Evolutionary conservation across 1,140 invertebrate species (phyloP).

Genomic region (Aphidius ervi): DNA sequence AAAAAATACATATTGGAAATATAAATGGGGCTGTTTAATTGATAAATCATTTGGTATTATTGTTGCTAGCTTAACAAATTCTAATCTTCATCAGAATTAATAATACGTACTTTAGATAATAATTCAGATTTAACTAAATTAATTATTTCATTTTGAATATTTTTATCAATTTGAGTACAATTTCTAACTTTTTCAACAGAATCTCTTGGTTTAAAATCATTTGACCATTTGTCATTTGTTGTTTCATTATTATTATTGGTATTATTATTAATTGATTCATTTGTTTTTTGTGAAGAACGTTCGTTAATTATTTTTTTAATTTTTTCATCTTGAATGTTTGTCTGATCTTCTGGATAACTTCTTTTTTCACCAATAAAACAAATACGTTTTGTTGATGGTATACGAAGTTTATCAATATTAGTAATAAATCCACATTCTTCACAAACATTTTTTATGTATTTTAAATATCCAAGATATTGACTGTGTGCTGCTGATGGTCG

Average conservation of each 20-base stretch:
- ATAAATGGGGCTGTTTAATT: too few relatives aligned
- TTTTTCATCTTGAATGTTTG: constrained; percentile 41
- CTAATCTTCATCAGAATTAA: constrained; percentile 36
- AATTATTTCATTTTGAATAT: constrained; percentile 63
- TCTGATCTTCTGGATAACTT: constrained; percentile 46
- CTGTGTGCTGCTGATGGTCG: constrained; percentile 63
- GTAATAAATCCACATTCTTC: constrained; percentile 73
- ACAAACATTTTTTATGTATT: constrained; percentile 70
- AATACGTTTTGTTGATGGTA: constrained; percentile 91
- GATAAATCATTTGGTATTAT: too few relatives aligned
- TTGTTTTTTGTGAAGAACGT: constrained; percentile 27
- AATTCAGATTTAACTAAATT: constrained; percentile 57
- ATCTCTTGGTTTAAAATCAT: constrained; percentile 64
- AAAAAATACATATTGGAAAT: too few relatives aligned
- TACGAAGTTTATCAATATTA: constrained; percentile 78
- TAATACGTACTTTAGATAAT: constrained; percentile 42
- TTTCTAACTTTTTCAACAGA: constrained; percentile 72
- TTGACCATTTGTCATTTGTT: constrained; percentile 41
- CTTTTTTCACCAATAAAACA: constrained; percentile 71
- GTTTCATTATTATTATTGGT: constrained; percentile 13
- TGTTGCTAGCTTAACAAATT: too few relatives aligned
- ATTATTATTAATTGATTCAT: constrained; percentile 15
- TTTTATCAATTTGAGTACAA: constrained; percentile 77
- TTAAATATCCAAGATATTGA: constrained; percentile 80
- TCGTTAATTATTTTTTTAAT: constrained; percentile 53